Percentiles rank a stretch among this genome's conserved stretches.
Conservation (phyloP, 2,113 vertebrate genomes). For the Sebastes fasciatus region DNA sequence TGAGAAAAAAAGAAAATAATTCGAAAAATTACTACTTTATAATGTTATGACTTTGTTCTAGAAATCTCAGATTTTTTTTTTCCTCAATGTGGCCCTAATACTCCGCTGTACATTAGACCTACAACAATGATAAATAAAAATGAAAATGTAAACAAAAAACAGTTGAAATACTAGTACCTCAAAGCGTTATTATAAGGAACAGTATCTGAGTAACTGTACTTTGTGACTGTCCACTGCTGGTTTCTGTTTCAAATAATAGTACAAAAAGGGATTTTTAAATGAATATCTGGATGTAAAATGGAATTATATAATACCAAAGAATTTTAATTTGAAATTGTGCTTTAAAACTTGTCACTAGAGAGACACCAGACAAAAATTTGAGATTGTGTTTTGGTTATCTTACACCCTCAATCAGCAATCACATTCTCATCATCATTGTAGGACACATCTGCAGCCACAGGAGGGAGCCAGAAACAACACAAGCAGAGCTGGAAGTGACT, state of each 20-base stretch:
- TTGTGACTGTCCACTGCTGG: neutral
- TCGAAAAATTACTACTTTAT: no score
- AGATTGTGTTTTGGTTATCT: neutral
- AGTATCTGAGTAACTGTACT: neutral
- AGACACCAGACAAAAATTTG: neutral
- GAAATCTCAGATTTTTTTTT: no score
- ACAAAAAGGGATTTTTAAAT: neutral
- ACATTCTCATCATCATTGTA: neutral
- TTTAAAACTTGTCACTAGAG: neutral
- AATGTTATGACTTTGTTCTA: no score
- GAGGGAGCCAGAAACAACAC: conserved; percentile 54
- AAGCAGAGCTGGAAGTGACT: neutral
- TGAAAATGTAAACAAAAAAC: no score
- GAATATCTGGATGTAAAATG: neutral
- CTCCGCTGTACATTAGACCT: no score
- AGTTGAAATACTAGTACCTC: no score
- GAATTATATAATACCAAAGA: neutral
- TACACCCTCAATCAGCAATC: neutral
- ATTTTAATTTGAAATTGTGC: neutral
- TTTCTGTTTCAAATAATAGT: neutral
- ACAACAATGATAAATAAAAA: no score
- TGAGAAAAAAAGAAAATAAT: no score
- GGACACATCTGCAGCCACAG: conserved; percentile 33
- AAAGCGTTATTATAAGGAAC: no score
- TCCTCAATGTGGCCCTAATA: no score